Evolutionary conservation across 2,113 vertebrate species (phyloP).

Genomic region (Thamnophis sirtalis): DNA sequence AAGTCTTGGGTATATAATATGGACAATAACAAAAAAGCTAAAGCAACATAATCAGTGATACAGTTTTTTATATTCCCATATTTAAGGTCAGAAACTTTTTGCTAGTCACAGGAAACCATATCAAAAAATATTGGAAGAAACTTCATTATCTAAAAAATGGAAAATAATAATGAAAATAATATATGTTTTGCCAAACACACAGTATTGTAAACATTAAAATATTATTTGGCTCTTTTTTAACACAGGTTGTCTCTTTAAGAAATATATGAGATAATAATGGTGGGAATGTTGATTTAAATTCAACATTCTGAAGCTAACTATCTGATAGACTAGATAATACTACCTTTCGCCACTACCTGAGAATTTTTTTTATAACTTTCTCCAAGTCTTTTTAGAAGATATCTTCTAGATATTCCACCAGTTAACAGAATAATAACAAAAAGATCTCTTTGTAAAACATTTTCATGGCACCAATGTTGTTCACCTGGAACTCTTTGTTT

Average conservation of each 20-base stretch:
- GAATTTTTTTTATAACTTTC: neutral
- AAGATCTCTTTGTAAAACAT: neutral
- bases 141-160: neutral
- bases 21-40: neutral
- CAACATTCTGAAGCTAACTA: neutral
- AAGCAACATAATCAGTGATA: neutral
- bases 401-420: neutral
- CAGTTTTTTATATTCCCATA: neutral
- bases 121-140: neutral
- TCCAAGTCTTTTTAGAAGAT: neutral
- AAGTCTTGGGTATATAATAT: neutral
- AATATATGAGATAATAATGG: neutral
- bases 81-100: neutral
- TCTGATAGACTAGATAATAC: neutral
- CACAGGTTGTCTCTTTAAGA: neutral
- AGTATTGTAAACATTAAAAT: neutral
- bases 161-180: neutral
- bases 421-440: neutral
- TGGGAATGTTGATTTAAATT: neutral
- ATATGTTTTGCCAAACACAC: neutral
- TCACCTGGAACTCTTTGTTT: too few species aligned
- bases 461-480: neutral
- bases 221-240: neutral
- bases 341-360: neutral
- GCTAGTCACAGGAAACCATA: neutral